Evolutionary conservation across 2,888 invertebrate genomes (phyloP), one percentile per base, ranked within the genome.

Genomic region (Apodemia mormo): DNA sequence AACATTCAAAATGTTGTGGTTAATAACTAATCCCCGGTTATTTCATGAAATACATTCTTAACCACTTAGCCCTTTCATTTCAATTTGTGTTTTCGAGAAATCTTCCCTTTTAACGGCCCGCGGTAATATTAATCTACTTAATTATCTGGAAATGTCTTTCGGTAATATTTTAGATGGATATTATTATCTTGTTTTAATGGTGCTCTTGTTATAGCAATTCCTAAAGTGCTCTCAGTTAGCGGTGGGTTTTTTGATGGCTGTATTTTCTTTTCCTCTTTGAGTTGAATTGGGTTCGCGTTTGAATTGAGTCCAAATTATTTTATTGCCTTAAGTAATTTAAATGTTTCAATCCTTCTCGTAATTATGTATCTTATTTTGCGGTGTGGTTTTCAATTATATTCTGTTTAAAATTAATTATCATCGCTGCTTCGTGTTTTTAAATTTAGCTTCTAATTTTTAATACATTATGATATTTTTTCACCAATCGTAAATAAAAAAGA

Each of bases 51-150:
- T 64, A 64, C 64, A 64, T 64, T 37, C 37, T 37, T 37, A 64
- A 64, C 33, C 64, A 64, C 37, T 64, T 64, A 64, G 64, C 64
- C 64, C 64, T 64, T 64, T 64, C 33, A 37, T 33, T 64, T 64
- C 64, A 61, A 61, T 61, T 61, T 33, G 33, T 61, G 30, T 30
- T 61, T 54, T 30, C 30, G 1, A 61, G 30, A 30, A 29, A 12
- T 33, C 33, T 61, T 37, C 64, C 33, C 64, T 33, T 64, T 37
- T 14, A 14, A 64, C 37, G 64, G 33, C 64, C 64, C n/a, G 64
- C 64, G 64, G 64, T 64, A 64, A 64, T 64, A 64, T 64, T 33
- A 64, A 64, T 64, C 64, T 64, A 64, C 64, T 64, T 64, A 64
- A 64, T 64, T 64, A 64, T 64, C 64, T 64, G 64, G 37, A 64